Conservation (phyloP, 1,140 invertebrate species). For the Druon quercuslanigerum region DNA sequence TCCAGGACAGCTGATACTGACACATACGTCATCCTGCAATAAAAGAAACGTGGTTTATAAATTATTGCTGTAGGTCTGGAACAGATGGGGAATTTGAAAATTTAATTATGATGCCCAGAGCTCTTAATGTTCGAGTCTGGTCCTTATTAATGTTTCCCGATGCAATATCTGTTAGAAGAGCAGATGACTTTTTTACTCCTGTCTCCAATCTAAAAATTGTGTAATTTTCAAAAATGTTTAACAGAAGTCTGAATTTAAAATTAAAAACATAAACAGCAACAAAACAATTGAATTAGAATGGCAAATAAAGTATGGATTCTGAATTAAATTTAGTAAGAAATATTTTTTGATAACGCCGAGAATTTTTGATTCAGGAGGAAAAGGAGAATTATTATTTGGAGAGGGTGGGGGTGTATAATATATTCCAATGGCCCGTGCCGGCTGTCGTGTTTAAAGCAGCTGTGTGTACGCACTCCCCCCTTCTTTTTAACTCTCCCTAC, state of each 20-base stretch:
- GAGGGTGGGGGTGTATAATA: conserved; percentile 14
- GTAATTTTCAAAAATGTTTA: no score
- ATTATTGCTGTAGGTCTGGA: conserved; percentile 52
- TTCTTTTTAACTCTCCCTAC: conserved; percentile 34
- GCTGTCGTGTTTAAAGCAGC: conserved; percentile 61
- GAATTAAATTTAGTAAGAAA: conserved; percentile 54
- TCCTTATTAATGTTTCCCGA: background rate
- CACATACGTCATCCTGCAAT: conserved; percentile 50
- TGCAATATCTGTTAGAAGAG: no score
- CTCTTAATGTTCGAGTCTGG: conserved; percentile 44
- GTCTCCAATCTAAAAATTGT: no score
- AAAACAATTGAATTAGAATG: background rate
- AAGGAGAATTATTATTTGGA: conserved; percentile 7
- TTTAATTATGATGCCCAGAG: conserved; percentile 32
- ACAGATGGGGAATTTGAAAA: background rate
- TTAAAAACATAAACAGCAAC: no score
- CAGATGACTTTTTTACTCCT: no score
- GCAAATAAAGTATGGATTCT: conserved; percentile 33
- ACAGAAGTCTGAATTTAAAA: no score
- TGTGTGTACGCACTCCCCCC: conserved; percentile 53
- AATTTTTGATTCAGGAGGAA: conserved; percentile 17
- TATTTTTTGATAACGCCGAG: conserved; percentile 8
- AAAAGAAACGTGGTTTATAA: conserved; percentile 47
- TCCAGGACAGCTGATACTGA: conserved; percentile 67
- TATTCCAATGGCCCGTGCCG: conserved; percentile 63